Base-by-base conservation (phyloP, 2,888 invertebrate species). In the Drosophila bunnanda region DNA sequence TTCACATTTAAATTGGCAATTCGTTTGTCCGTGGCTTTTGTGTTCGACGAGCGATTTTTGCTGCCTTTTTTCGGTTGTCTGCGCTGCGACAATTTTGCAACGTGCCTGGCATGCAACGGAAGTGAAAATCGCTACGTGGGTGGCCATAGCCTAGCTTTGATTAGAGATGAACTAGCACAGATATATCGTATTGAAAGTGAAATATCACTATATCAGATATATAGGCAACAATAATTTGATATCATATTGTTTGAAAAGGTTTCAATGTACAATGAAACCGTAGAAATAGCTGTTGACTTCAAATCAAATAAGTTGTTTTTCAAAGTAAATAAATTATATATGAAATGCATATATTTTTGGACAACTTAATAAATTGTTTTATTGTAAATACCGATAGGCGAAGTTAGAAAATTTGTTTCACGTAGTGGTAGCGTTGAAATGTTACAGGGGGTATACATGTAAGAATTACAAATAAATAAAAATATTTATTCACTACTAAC, bases 1-100 rank as follows among this genome's bases (percentile, higher is more conserved):
- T 85, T 85, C 85, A 83, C 67, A 85, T 89, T 88, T 84, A 85
- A 85, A 85, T 85, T 85, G 84, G 78, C 84, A 87, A 84, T 84
- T 84, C 84, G 80, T 73, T 84, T 82, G 78, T 75, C 70, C 75
- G 75, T 75, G 76, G 82, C 82, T 74, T 84, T 84, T 84, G 87
- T 86, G 59, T 61, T 71, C 57, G 28, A 6, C 58, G 22, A 48
- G 30, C 57, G 48, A 71, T 70, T 78, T 69, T 68, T 57, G 50
- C 39, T 28, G 67, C 38, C 28, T 58, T 73, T 59, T 74, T 65
- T 52, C 32, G 57, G 38, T 52, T 59, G 53, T 57, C 50, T 80
- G 76, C 72, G 75, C 74, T 79, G 83, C 78, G 83, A 81, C 83
- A 86, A 84, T 72, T 83, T 86, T 84, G 86, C 83, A 84, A 84